Evolutionary conservation across 2,797 vertebrate species (phyloP), one percentile per base, ranked within the genome.

Genomic region (Margarornis squamiger): DNA sequence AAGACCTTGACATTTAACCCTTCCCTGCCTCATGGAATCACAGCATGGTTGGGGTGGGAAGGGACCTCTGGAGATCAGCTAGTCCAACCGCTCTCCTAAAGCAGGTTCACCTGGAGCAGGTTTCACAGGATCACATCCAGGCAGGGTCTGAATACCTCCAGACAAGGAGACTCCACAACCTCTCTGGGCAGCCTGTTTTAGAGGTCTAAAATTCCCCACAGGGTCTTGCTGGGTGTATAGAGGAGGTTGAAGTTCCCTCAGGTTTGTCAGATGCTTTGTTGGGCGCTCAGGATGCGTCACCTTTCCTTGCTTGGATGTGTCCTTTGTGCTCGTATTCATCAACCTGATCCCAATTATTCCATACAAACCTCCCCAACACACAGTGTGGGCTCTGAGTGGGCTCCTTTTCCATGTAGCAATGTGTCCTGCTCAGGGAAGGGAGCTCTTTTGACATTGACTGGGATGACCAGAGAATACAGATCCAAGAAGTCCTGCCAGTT

Each of bases 401-500:
- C 12, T 88, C 6, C 20, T 86, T 55, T 26, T 7, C 38, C 36
- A 9, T 8, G 5, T 13, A 52, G 20, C 30, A 9, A 16, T 6
- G 2, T 16, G 34, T 59, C 57, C 76, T 38, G 48, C 8, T n/a
- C 24, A 62, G 4, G n/a, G 49, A 49, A 39, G 29, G 39, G 26
- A 27, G 3, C 24, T 90, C 14, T 34, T 87, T n/a, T 82, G 75
- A 51, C 62, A 62, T 54, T 75, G 68, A 38, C 27, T 58, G 65
- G 41, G 36, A 5, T 74, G 57, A 78, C 18, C 7, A 10, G 45
- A 48, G 68, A 46, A 10, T 76, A 65, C 11, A 39, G 49, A 71
- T 21, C 63, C 80, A 73, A 51, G 36, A 90, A 84, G 29, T 45
- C 87, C 58, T 92, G 74, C 89, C 89, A 93, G 81, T 85, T 78